These are phyloP conservation scores for Gambusia holbrooki DNA, from an alignment of 2,113 vertebrate species.

Conservation along the genomic window DNA sequence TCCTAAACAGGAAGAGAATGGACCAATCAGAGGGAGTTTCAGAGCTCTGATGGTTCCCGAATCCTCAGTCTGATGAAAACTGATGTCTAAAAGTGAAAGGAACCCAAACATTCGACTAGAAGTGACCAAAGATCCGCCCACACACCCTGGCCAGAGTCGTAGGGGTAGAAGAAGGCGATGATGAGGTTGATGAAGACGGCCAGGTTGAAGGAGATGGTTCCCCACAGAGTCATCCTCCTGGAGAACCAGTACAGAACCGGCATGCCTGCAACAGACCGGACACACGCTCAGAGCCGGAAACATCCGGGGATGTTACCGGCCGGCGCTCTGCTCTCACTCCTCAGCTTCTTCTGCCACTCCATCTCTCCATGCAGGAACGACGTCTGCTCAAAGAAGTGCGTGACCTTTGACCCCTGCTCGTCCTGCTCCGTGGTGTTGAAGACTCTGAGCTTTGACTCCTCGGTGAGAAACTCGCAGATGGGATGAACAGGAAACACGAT, in stretches of 20 bases:
- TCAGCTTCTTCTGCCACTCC: conserved; percentile 98
- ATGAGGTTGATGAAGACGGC: conserved; percentile 98
- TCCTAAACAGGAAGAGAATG: conserved; percentile 59
- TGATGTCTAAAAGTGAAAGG: too few relatives aligned
- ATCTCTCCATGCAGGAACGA: conserved; percentile 98
- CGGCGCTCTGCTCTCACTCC: conserved; percentile 82
- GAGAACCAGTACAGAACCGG: conserved; percentile 97
- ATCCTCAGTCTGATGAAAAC: too few relatives aligned
- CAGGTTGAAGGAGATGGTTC: conserved; percentile 97
- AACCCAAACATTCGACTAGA: too few relatives aligned
- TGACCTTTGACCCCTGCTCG: conserved; percentile 98
- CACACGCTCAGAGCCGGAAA: neutral
- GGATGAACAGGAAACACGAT: conserved; percentile 94
- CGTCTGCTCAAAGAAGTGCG: conserved; percentile 94
- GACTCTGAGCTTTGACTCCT: conserved; percentile 92
- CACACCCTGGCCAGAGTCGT: conserved; percentile 83
- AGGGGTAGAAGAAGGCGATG: conserved; percentile 98
- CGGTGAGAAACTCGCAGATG: conserved; percentile 94
- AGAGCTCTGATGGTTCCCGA: too few relatives aligned
- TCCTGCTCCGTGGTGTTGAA: conserved; percentile 97
- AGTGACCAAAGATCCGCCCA: too few relatives aligned
- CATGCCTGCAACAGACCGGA: conserved; percentile 82
- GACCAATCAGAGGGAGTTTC: too few relatives aligned
- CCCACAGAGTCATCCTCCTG: conserved; percentile 95
- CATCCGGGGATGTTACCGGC: too few relatives aligned